Percentiles rank a stretch among this genome's conserved stretches.
Evolutionary conservation across 2,113 vertebrate genomes (phyloP).

Genomic region (Halcyon malimbica): DNA sequence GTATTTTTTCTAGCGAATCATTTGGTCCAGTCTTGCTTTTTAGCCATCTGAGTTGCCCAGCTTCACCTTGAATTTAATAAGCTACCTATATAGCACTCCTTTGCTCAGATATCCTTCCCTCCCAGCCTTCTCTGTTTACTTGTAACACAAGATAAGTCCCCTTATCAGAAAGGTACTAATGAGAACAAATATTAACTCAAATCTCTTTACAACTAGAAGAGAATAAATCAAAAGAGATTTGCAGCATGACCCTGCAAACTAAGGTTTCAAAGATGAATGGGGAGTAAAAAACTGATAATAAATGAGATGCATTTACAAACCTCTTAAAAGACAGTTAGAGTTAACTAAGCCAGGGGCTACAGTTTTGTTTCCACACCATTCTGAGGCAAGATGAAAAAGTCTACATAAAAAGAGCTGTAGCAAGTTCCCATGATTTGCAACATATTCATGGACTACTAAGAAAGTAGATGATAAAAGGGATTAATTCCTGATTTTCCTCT

Average conservation of each 20-base stretch:
- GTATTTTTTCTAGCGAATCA: background rate
- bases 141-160: background rate
- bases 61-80: slow-evolving; percentile 16
- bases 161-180: background rate
- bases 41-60: background rate
- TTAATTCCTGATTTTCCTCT: slow-evolving; percentile 75
- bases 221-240: slow-evolving; percentile 19
- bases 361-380: background rate
- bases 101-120: background rate
- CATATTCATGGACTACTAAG: slow-evolving; percentile 50
- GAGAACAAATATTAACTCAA: slow-evolving; percentile 22
- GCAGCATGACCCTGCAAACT: background rate
- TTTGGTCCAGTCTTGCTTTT: background rate
- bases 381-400: slow-evolving; percentile 30
- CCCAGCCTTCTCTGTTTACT: background rate
- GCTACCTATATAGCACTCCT: background rate
- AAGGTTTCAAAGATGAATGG: slow-evolving; percentile 19
- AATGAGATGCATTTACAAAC: slow-evolving; percentile 34
- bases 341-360: background rate
- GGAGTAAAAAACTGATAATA: background rate
- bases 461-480: slow-evolving; percentile 54
- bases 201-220: background rate
- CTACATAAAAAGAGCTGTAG: background rate
- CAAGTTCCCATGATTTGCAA: slow-evolving; percentile 16
- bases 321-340: background rate